Conservation (phyloP, 2,888 invertebrate species). For the Eupsilia transversa region DNA sequence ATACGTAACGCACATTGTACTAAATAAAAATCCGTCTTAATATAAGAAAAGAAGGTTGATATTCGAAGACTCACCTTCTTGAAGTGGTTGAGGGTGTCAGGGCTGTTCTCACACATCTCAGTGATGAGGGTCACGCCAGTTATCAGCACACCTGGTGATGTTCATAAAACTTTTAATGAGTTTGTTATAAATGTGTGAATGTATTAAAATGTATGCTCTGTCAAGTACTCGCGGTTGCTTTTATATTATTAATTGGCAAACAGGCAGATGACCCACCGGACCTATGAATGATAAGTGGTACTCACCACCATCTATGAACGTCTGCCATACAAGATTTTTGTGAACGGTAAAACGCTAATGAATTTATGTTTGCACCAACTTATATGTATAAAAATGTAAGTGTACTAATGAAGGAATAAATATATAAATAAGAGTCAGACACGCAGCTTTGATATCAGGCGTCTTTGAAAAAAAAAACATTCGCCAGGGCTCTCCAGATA, state of each 20-base stretch:
- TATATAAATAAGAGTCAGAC: too few species aligned
- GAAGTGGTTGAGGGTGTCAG: constrained; percentile 99
- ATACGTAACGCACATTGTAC: neutral
- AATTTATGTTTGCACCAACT: too few species aligned
- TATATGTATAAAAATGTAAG: too few species aligned
- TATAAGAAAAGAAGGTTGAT: neutral
- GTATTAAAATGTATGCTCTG: constrained; percentile 5
- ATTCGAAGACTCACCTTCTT: constrained; percentile 94
- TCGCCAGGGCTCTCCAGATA: too few species aligned
- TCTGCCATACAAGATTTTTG: neutral
- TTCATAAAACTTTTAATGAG: constrained; percentile 13
- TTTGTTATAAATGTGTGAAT: neutral
- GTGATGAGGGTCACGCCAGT: constrained; percentile 99
- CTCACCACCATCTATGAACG: neutral
- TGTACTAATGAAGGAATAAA: too few species aligned
- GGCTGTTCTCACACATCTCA: constrained; percentile 99
- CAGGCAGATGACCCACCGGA: neutral
- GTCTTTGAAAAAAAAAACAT: too few species aligned
- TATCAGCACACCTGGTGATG: constrained; percentile 95
- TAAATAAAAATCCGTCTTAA: constrained; percentile 15
- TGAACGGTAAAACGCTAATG: too few species aligned
- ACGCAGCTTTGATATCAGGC: too few species aligned
- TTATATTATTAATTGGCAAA: neutral
- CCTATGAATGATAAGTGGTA: neutral
- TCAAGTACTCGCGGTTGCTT: neutral